Conservation (phyloP, 2,797 vertebrate genomes). For the Hipposideros larvatus region DNA sequence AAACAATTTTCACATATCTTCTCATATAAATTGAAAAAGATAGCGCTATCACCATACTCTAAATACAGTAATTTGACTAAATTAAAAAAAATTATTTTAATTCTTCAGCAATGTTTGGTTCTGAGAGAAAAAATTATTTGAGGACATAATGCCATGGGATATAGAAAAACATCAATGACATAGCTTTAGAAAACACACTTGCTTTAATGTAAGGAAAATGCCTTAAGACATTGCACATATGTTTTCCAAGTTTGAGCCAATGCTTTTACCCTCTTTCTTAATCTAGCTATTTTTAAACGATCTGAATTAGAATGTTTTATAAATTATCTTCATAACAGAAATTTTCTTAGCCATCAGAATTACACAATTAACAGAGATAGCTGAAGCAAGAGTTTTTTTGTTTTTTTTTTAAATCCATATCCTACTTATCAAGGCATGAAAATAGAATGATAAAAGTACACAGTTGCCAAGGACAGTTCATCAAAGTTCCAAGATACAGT, state of each 20-base stretch:
- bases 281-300: not conserved
- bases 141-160: not conserved
- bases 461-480: not conserved
- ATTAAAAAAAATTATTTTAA: not conserved
- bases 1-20: not conserved
- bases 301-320: not conserved
- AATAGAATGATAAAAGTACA: not conserved
- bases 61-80: not conserved
- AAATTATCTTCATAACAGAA: constrained; percentile 3
- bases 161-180: not conserved
- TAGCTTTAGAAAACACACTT: not conserved
- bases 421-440: not conserved
- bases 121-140: not conserved
- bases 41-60: not conserved
- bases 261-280: not conserved
- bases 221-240: not conserved
- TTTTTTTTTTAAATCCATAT: not conserved
- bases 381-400: not conserved
- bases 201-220: not conserved
- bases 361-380: constrained; percentile 13
- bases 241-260: not conserved
- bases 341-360: not conserved
- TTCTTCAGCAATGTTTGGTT: not conserved
- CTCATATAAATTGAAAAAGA: not conserved
- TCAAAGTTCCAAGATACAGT: not conserved